Percentiles rank a stretch among this genome's conserved stretches.
Evolutionary conservation across 2,888 invertebrate genomes (phyloP).

Genomic region (Melikaiella ostensackeni): DNA sequence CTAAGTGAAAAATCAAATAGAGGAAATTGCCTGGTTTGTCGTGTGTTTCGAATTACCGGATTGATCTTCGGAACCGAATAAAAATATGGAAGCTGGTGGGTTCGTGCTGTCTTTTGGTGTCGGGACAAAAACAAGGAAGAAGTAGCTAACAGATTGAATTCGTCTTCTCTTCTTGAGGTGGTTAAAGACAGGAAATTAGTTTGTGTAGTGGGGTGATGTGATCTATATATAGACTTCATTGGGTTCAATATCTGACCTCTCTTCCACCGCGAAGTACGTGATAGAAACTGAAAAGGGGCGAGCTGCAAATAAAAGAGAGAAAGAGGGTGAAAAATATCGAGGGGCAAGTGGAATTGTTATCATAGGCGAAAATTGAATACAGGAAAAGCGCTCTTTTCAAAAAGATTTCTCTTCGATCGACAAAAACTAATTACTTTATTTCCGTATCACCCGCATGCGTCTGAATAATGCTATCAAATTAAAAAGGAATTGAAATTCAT

Average conservation of each 20-base stretch:
- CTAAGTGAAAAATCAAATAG: background rate
- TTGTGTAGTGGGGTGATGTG: slow-evolving; percentile 54
- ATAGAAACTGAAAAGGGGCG: slow-evolving; percentile 27
- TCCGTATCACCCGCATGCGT: background rate
- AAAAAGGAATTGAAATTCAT: background rate
- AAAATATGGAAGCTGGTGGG: slow-evolving; percentile 26
- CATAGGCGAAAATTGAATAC: slow-evolving; percentile 21
- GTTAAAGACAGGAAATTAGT: slow-evolving; percentile 61
- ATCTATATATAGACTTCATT: slow-evolving; percentile 55
- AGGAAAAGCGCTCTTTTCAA: slow-evolving; percentile 3
- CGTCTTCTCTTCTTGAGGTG: slow-evolving; percentile 44
- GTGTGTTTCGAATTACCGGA: background rate
- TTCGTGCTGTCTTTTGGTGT: background rate
- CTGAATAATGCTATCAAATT: background rate
- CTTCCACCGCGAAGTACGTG: slow-evolving; percentile 37
- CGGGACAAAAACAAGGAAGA: slow-evolving; percentile 13
- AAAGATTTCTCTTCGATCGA: slow-evolving; percentile 3
- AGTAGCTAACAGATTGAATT: slow-evolving; percentile 11
- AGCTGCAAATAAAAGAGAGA: slow-evolving; percentile 31
- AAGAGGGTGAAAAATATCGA: slow-evolving; percentile 20
- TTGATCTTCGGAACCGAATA: background rate
- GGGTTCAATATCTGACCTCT: slow-evolving; percentile 54
- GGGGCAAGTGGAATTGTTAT: slow-evolving; percentile 4
- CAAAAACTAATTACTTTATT: slow-evolving; percentile 16
- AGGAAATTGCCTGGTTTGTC: slow-evolving; percentile 5